These are phyloP conservation scores for Zingel zingel DNA, from an alignment of 2,113 vertebrate species.

Conservation along the genomic window DNA sequence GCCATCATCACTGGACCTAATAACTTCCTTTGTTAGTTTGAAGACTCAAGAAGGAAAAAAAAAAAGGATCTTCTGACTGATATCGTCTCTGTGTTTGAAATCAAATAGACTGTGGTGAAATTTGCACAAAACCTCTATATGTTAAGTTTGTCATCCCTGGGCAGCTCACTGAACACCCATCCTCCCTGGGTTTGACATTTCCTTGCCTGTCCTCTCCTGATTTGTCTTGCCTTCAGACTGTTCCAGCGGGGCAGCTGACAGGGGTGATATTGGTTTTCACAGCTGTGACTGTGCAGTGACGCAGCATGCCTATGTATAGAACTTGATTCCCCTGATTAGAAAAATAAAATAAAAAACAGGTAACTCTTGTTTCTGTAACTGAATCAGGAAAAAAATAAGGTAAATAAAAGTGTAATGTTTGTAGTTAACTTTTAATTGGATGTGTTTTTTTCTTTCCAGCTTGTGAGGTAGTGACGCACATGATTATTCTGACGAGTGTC, in stretches of 20 bases:
- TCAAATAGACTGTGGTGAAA: constrained; percentile 79
- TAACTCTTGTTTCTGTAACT: constrained; percentile 81
- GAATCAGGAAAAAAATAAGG: constrained; percentile 79
- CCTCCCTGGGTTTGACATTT: constrained; percentile 68
- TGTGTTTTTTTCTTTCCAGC: constrained; percentile 21
- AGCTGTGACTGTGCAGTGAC: constrained; percentile 84
- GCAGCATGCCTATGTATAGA: constrained; percentile 85
- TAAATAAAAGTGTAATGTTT: constrained; percentile 87
- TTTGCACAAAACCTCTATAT: constrained; percentile 79
- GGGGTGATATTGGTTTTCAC: constrained; percentile 78
- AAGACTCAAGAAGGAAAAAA: constrained; percentile 27
- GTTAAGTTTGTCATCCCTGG: constrained; percentile 71
- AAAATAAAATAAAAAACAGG: constrained; percentile 52
- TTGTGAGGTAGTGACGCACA: neutral
- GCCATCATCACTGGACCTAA: constrained; percentile 66
- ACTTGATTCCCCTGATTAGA: constrained; percentile 76
- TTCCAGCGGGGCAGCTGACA: constrained; percentile 68
- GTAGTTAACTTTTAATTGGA: constrained; percentile 75
- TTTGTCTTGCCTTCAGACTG: constrained; percentile 78
- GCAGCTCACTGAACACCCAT: constrained; percentile 62
- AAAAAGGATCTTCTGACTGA: constrained; percentile 57
- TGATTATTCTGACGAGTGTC: neutral
- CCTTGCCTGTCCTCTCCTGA: constrained; percentile 74
- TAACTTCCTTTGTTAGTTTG: constrained; percentile 63
- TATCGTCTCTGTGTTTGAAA: constrained; percentile 78